phyloP scores from a whole-genome alignment of 2,113 vertebrate species.

The Oreocharis arfaki region DNA sequence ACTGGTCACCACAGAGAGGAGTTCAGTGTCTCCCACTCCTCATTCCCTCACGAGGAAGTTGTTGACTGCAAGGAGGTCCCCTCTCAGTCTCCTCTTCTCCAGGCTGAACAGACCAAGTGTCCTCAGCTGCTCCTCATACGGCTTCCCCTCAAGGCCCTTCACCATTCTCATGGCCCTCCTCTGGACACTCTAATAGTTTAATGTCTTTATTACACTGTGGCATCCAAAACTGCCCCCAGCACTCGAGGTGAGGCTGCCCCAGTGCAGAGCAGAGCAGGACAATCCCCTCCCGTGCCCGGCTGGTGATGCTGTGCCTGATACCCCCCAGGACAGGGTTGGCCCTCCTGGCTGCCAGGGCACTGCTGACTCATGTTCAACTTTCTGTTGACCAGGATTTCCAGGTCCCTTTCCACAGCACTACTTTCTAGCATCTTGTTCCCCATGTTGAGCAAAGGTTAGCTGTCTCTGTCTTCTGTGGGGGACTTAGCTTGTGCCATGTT shows the following conservation, averaged over 20 bases:
- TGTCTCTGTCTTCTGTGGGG: background rate
- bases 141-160: background rate
- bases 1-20: background rate
- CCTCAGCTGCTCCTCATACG: accelerated
- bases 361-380: accelerated
- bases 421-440: background rate
- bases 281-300: accelerated
- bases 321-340: accelerated
- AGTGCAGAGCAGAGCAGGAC: accelerated
- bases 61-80: accelerated
- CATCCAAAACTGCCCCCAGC: no score
- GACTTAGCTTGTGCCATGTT: background rate
- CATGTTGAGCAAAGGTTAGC: background rate
- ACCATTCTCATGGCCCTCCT: background rate
- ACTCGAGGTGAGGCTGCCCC: accelerated
- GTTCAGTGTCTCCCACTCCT: background rate
- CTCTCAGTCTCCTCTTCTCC: background rate
- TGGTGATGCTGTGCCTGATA: background rate
- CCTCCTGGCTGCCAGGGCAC: background rate
- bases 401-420: background rate
- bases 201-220: accelerated
- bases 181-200: accelerated
- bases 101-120: background rate
- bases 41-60: background rate
- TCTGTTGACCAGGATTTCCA: accelerated